A percentile compares a stretch with the other conserved stretches of the same genome.
Conservation (phyloP, 2,113 vertebrate species). For the Orientallactaga bullata region DNA sequence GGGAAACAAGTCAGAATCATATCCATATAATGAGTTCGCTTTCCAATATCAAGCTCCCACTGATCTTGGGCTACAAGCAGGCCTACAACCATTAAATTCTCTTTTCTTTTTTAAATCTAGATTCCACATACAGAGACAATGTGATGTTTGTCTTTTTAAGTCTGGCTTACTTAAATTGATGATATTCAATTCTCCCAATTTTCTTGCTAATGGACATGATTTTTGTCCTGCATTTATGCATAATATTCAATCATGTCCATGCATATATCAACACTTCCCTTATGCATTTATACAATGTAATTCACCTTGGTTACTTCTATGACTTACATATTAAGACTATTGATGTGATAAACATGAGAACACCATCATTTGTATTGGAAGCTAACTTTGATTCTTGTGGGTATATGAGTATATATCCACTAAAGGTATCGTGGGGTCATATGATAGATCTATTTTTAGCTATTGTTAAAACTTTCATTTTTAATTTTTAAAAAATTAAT, state of each 20-base stretch:
- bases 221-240: no score
- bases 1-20: no score
- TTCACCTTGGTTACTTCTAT: not conserved
- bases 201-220: not conserved
- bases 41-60: no score
- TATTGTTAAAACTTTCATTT: not conserved
- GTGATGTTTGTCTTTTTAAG: not conserved
- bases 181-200: not conserved
- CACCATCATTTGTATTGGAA: not conserved
- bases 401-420: not conserved
- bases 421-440: not conserved
- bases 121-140: no score
- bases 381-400: not conserved
- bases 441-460: not conserved
- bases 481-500: no score
- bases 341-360: not conserved
- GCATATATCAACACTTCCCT: not conserved
- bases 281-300: no score
- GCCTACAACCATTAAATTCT: not conserved
- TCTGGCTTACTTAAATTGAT: not conserved
- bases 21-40: no score
- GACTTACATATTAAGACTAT: not conserved
- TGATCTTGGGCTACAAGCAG: no score
- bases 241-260: not conserved
- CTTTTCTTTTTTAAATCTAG: not conserved